Evolutionary conservation across 1,140 invertebrate genomes (phyloP).

Genomic region (Lerema accius): DNA sequence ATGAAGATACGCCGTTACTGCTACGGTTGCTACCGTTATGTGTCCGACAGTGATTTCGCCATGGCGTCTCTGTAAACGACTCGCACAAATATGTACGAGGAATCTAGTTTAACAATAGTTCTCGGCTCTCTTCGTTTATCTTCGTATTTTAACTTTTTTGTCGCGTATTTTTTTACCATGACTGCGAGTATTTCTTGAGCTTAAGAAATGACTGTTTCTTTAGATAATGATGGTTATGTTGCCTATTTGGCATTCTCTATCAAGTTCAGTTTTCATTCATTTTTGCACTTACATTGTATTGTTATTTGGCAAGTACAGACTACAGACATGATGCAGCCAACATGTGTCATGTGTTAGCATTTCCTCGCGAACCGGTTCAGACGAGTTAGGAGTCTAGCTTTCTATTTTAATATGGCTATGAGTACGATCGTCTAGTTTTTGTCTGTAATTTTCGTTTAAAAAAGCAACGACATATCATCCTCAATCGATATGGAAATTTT

Average conservation of each 20-base stretch:
- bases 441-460: too few species aligned
- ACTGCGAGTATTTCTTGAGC: too few species aligned
- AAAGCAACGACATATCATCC: too few species aligned
- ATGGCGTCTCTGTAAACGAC: slow-evolving; percentile 13
- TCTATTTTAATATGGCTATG: slow-evolving; percentile 34
- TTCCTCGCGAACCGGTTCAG: slow-evolving; percentile 24
- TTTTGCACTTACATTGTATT: too few species aligned
- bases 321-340: not conserved
- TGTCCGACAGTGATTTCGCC: slow-evolving; percentile 19
- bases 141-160: not conserved
- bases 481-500: too few species aligned
- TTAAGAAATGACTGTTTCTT: too few species aligned
- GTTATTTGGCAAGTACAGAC: too few species aligned
- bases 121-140: not conserved
- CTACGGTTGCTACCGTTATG: slow-evolving; percentile 18
- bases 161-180: too few species aligned
- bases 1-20: slow-evolving; percentile 18
- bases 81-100: slow-evolving; percentile 14
- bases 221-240: too few species aligned
- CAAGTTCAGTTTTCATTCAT: too few species aligned
- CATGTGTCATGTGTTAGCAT: slow-evolving; percentile 19
- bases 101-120: not conserved
- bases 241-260: too few species aligned
- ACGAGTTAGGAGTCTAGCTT: slow-evolving; percentile 24
- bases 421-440: slow-evolving; percentile 15